phyloP scores from a whole-genome alignment of 2,888 invertebrate genomes.

The Teinopalpus imperialis region DNA sequence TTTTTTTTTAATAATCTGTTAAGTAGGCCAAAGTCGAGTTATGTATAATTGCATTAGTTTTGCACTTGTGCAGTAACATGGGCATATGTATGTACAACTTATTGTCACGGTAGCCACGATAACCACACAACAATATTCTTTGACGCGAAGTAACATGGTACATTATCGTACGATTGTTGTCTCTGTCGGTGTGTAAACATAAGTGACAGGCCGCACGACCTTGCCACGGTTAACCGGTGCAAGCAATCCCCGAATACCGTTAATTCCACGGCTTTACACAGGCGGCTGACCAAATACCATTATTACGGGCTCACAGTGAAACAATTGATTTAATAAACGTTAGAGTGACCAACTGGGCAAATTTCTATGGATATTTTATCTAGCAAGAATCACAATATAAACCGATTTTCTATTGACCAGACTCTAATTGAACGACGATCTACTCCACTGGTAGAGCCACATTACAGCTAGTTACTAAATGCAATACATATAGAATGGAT shows the following conservation, averaged over 20 bases:
- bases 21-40: conserved; percentile 19
- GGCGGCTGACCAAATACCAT: conserved; percentile 5
- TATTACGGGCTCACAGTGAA: conserved; percentile 5
- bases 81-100: conserved; percentile 9
- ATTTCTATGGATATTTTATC: not conserved
- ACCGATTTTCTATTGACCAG: no score
- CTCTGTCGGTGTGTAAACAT: conserved; percentile 8
- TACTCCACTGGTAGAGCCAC: no score
- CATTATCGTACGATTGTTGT: not conserved
- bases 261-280: conserved; percentile 32
- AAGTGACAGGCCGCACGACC: conserved; percentile 41
- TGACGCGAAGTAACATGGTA: not conserved
- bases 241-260: conserved; percentile 56
- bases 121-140: conserved; percentile 1
- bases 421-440: no score
- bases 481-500: no score
- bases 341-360: not conserved
- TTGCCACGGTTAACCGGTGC: conserved; percentile 45
- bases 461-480: no score
- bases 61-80: conserved; percentile 15
- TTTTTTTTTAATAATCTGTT: conserved; percentile 6
- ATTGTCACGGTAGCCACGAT: not conserved
- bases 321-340: conserved; percentile 24
- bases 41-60: conserved; percentile 19
- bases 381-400: no score